Percentiles rank a stretch among this genome's conserved stretches.
These are phyloP conservation scores for Melikaiella ostensackeni DNA, from an alignment of 2,888 invertebrate genomes.

Conservation along the genomic window DNA sequence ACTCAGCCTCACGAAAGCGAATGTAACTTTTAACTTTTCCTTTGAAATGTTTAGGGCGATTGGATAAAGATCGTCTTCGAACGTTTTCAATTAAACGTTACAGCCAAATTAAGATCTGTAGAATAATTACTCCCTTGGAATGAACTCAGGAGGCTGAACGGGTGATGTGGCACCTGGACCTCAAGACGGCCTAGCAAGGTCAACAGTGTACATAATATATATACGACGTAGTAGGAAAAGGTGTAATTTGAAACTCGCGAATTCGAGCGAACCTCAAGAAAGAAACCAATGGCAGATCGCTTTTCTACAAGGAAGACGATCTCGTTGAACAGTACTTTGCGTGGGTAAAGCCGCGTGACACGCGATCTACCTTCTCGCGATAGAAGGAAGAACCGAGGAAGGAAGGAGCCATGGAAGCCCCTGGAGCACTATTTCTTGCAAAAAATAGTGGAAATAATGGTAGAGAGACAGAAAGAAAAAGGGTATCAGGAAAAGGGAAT, in stretches of 20 bases:
- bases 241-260: slow-evolving; percentile 49
- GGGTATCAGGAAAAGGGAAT: slow-evolving; percentile 34
- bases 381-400: slow-evolving; percentile 41
- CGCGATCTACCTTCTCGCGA: slow-evolving; percentile 48
- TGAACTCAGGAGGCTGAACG: slow-evolving; percentile 2
- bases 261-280: slow-evolving; percentile 26
- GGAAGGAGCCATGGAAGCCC: slow-evolving; percentile 44
- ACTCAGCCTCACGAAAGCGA: slow-evolving; percentile 5
- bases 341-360: slow-evolving; percentile 46
- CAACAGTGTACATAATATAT: slow-evolving; percentile 39
- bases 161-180: slow-evolving; percentile 40
- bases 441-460: slow-evolving; percentile 36
- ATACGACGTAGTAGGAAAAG: slow-evolving; percentile 27
- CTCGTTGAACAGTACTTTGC: slow-evolving; percentile 41
- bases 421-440: slow-evolving; percentile 40
- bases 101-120: slow-evolving; percentile 11
- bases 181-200: slow-evolving; percentile 55
- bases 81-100: slow-evolving; percentile 1
- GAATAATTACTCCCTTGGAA: slow-evolving; percentile 8
- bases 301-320: slow-evolving; percentile 44
- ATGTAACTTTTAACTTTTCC: neutral
- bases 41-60: neutral
- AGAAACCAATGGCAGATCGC: slow-evolving; percentile 46
- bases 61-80: neutral
- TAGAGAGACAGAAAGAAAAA: slow-evolving; percentile 39